Base-by-base conservation (phyloP, 2,113 vertebrate species). In the Psilopsiagon aymara region DNA sequence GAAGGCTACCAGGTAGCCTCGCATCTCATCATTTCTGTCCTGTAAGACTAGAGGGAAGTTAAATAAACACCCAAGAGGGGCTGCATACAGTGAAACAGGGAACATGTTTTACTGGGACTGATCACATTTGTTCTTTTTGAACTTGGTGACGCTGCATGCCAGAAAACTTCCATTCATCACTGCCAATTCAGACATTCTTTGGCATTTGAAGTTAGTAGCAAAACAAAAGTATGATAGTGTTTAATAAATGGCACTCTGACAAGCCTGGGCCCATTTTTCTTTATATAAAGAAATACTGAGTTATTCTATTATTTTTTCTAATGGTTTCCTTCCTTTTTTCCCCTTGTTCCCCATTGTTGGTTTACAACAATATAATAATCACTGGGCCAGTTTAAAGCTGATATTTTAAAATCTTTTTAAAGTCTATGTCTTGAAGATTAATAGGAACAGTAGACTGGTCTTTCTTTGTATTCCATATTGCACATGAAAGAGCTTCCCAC, bases 221-320 rank as follows among this genome's bases (percentile, higher is more conserved):
- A 90, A 93, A 92, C 52, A 92, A 93, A 89, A 94, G 81, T 76
- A 93, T 86, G 59, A 94, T 51, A 90, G 59, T 77, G 84, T 86
- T 94, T 96, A 93, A 95, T 95, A 95, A 89, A 91, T 84, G 81
- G 83, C 81, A 92, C 37, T 19, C 39, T 94, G 86, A 79, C 92
- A 92, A 94, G 57, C 53, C 25, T 49, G 33, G 75, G 23, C 13
- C 62, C 57, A 51, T 91, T 91, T 94, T 88, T 71, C 64, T 93
- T 92, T 90, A 44, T 83, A 68, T 75, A 88, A 83, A 84, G 79
- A 39, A 86, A 78, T 77, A 77, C 33, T 35, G 29, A 92, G 13
- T 83, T 95, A 80, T 88, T 90, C 27, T 88, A 70, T 83, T 87
- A 41, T 90, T 93, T 91, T 92, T 93, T 78, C 37, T 80, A 89